A percentile compares a stretch with the other conserved stretches of the same genome.
phyloP scores from a whole-genome alignment of 2,888 invertebrate species.

The Chymomyza amoena region DNA sequence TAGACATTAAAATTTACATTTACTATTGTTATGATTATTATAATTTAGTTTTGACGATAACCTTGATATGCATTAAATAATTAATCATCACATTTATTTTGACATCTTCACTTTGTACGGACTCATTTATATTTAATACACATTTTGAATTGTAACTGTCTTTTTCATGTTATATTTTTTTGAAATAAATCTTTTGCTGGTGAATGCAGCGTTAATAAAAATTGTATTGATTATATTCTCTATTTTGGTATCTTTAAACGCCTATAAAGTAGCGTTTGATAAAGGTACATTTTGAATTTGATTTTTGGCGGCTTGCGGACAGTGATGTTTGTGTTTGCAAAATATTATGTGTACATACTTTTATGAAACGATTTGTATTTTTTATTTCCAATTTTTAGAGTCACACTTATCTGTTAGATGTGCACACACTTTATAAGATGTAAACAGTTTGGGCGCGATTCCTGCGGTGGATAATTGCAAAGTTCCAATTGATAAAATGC shows the following conservation, averaged over 20 bases:
- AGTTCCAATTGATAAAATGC: too few species aligned
- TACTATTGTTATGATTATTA: conserved; percentile 28
- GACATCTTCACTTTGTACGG: background rate
- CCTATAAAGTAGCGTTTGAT: too few species aligned
- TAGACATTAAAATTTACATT: conserved; percentile 13
- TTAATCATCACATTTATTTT: conserved; percentile 32
- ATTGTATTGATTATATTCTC: background rate
- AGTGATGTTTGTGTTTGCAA: background rate
- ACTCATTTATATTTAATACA: background rate
- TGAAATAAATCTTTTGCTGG: conserved; percentile 57
- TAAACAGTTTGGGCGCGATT: conserved; percentile 26
- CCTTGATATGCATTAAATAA: conserved; percentile 30
- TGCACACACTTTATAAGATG: conserved; percentile 24
- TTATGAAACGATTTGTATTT: background rate
- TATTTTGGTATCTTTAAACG: background rate
- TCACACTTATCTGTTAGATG: background rate
- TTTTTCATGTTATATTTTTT: conserved; percentile 58
- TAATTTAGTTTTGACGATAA: conserved; percentile 26
- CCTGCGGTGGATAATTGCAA: background rate
- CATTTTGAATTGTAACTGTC: conserved; percentile 31
- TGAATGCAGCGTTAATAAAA: background rate
- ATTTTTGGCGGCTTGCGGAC: background rate
- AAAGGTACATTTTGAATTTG: background rate
- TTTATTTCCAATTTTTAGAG: background rate
- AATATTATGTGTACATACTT: background rate